phyloP scores from a whole-genome alignment of 2,113 vertebrate species.

The Maccullochella peelii region DNA sequence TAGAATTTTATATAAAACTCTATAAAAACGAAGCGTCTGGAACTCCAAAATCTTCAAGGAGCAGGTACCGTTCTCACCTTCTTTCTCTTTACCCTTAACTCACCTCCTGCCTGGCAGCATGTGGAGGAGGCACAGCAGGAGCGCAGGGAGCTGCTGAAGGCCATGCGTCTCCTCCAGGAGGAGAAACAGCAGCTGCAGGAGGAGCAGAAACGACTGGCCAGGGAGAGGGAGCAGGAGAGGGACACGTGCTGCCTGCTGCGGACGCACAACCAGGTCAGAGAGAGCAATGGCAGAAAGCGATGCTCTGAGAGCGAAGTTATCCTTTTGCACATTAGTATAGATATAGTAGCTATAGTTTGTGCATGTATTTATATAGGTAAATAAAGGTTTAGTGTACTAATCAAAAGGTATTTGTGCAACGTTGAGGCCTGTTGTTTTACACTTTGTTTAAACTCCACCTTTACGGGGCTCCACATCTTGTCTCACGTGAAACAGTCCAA shows the following conservation, averaged over 20 bases:
- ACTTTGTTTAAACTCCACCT: background rate
- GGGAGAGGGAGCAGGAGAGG: slow-evolving; percentile 85
- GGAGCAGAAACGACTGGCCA: slow-evolving; percentile 87
- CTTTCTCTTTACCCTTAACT: background rate
- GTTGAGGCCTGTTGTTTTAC: background rate
- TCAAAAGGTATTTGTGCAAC: background rate
- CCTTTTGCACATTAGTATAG: background rate
- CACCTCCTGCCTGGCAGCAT: slow-evolving; percentile 79
- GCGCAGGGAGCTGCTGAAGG: slow-evolving; percentile 92
- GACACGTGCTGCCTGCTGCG: slow-evolving; percentile 88
- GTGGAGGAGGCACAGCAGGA: slow-evolving; percentile 96
- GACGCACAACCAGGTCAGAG: slow-evolving; percentile 89
- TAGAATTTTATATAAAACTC: background rate
- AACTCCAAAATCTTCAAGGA: background rate
- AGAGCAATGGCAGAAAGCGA: background rate
- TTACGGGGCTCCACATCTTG: background rate
- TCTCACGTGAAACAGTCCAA: background rate
- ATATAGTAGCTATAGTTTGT: background rate
- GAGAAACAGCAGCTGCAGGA: slow-evolving; percentile 92
- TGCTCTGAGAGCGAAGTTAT: background rate
- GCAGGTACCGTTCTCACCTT: background rate
- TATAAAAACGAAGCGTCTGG: too few relatives aligned
- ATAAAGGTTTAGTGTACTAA: background rate
- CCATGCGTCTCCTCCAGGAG: slow-evolving; percentile 90
- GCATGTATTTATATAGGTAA: background rate